Base-by-base conservation (phyloP, 2,113 vertebrate species). In the Dicaeum eximium region DNA sequence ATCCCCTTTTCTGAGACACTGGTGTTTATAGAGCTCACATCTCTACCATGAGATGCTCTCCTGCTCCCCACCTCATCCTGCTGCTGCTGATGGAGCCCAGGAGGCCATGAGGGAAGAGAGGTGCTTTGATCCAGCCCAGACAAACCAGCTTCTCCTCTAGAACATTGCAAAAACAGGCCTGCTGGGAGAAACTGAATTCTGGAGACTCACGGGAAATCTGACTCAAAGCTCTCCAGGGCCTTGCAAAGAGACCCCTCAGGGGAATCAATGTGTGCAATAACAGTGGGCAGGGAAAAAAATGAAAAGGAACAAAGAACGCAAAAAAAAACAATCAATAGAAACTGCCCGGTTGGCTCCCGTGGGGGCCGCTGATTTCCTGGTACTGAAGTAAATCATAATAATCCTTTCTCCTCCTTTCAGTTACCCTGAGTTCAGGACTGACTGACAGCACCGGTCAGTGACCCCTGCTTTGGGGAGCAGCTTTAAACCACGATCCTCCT, bases 341-440 rank as follows among this genome's bases (percentile, higher is more conserved):
- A 66, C 21, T 30, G 73, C 60, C 81, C 90, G 56, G 37, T 57
- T 65, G 51, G 78, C 69, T 85, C 86, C 85, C 10, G 0, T 2
- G 50, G 78, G 73, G 44, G 74, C 87, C n/a, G 42, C 62, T 72
- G 70, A 56, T 81, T 81, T 80, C 87, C 92, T 66, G 60, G 79
- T 56, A 77, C 91, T 61, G 61, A 79, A 96, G 82, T 38, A 66
- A 87, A 45, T 50, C 54, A n/a, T 12, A 48, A 22, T 21, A 37
- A 54, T 90, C 64, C 53, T 88, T 88, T 50, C 80, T 93, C 85
- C 75, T 87, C 77, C 79, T 90, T 88, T 50, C 85, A 45, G 66
- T 37, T 71, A 80, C 86, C 85, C 95, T 92, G 94, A 95, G 90
- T 40, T 95, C 94, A 90, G 85, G 70, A 72, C 87, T 71, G 73